Base-by-base conservation (phyloP, 2,797 vertebrate genomes). In the Eidolon dupreanum region DNA sequence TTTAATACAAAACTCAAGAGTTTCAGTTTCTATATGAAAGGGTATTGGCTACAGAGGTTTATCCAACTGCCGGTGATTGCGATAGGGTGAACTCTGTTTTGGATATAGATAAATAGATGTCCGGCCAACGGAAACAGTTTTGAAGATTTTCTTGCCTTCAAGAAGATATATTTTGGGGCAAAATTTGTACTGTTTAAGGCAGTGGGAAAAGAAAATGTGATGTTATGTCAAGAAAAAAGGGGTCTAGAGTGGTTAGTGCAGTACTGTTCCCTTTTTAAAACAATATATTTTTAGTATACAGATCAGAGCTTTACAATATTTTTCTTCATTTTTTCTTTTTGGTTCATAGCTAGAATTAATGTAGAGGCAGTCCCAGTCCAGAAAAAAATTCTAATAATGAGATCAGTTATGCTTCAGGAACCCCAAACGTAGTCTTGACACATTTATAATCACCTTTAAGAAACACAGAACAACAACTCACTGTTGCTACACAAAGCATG, bases 401-500 rank as follows among this genome's bases (percentile, higher is more conserved):
- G 57, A 95, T 92, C 33, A 81, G 51, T 61, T 88, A 53, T 94
- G 73, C 33, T 83, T 78, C 61, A 84, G 53, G 88, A 96, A 33
- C 26, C 63, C 59, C 63, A 88, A 36, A 79, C 63, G 31, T 49
- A 70, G 68, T 92, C 43, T 82, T 38, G 38, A 93, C 75, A 90
- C 33, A 43, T 38, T 94, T 73, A 57, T 53, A 92, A 86, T 90
- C 77, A 92, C 88, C 81, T 96, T 90, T 49, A 49, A 49, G 73
- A 96, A 84, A 77, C 73, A 77, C 9, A 43, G 73, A 95, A 87
- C 49, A 95, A 87, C 49, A 81, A n/a, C 51, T 33, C 51, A 59
- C 59, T 82, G 59, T 95, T 96, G 61, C 93, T 94, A 82, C 75
- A 96, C 92, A 95, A 71, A 94, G 71, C n/a, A n/a, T 16, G 8